Base-by-base conservation (phyloP, 2,113 vertebrate genomes). In the Burhinus bistriatus region DNA sequence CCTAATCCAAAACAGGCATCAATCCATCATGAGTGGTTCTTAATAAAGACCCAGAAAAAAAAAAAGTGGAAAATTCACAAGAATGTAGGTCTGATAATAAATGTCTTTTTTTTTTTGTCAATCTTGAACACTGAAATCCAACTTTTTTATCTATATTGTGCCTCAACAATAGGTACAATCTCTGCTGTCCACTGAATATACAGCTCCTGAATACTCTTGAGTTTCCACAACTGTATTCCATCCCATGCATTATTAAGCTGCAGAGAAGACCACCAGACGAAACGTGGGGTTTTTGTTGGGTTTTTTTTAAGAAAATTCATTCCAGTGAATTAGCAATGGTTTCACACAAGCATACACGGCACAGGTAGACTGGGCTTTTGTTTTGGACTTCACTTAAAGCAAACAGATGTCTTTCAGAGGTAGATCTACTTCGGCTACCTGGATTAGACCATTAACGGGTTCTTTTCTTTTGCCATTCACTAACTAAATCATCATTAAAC, bases 391-490 rank as follows among this genome's bases (percentile, higher is more conserved):
- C n/a, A 75, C 51, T 81, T 80, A 86, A 91, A 92, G 80, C 59
- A 88, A 94, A 78, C 38, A 73, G 17, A 58, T 65, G 26, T 44
- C 86, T 78, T 92, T 86, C 59, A 90, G 61, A 92, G 61, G 72
- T 78, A 89, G 65, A 94, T 73, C 59, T 81, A 9, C 42, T 87
- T 44, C 22, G 45, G 55, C 44, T 76, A 91, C 87, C 83, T 87
- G 45, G 70, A 84, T 91, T 91, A 95, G 87, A 16, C 30, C 73
- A 86, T 66, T 87, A 54, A 78, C 80, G 20, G 11, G 15, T 54
- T 91, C 81, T 82, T 93, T 94, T 87, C 81, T 79, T 95, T 89
- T 65, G 40, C 54, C 32, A 90, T 83, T 92, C 42, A 64, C 55
- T 71, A 90, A 65, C 51, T 32, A 87, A 92, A 91, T 45, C 30